These are phyloP conservation scores for Leptura quadrifasciata DNA, from an alignment of 2,888 invertebrate genomes.

Conservation along the genomic window DNA sequence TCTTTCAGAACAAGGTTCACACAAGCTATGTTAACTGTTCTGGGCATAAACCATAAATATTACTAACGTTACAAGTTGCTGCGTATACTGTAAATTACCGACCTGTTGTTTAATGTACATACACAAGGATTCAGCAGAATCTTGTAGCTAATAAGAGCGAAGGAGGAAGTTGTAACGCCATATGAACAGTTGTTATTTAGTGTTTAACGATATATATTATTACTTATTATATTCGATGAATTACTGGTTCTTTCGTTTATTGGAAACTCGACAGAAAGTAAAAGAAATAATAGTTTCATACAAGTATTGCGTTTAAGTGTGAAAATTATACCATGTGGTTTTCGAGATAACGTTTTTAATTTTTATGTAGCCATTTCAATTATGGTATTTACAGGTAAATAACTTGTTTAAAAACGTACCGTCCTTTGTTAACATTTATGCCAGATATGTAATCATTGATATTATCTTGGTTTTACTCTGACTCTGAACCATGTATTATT, in stretches of 20 bases:
- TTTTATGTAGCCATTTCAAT: background rate
- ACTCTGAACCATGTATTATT: slow-evolving; percentile 37
- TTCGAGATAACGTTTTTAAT: background rate
- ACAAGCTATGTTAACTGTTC: slow-evolving; percentile 29
- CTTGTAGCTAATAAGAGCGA: slow-evolving; percentile 33
- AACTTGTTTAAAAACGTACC: background rate
- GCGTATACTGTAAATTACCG: slow-evolving; percentile 32
- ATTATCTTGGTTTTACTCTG: slow-evolving; percentile 4
- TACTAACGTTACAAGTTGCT: slow-evolving; percentile 17
- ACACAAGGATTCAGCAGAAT: slow-evolving; percentile 29
- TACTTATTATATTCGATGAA: slow-evolving; percentile 33
- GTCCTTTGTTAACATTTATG: slow-evolving; percentile 7
- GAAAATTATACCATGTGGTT: background rate
- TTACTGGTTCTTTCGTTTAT: slow-evolving; percentile 25
- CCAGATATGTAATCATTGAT: background rate
- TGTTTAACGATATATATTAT: slow-evolving; percentile 26
- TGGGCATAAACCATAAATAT: slow-evolving; percentile 36
- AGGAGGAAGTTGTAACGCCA: slow-evolving; percentile 26
- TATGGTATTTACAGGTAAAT: background rate
- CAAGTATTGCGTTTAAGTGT: background rate
- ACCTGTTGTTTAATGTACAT: slow-evolving; percentile 38
- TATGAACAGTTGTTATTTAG: slow-evolving; percentile 32
- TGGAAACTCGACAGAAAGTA: background rate
- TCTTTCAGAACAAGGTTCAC: slow-evolving; percentile 20
- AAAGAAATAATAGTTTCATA: slow-evolving; percentile 6